A percentile compares a stretch with the other conserved stretches of the same genome.
These are phyloP conservation scores for Drosophila acutilabella DNA, from an alignment of 2,888 invertebrate species.

Conservation along the genomic window DNA sequence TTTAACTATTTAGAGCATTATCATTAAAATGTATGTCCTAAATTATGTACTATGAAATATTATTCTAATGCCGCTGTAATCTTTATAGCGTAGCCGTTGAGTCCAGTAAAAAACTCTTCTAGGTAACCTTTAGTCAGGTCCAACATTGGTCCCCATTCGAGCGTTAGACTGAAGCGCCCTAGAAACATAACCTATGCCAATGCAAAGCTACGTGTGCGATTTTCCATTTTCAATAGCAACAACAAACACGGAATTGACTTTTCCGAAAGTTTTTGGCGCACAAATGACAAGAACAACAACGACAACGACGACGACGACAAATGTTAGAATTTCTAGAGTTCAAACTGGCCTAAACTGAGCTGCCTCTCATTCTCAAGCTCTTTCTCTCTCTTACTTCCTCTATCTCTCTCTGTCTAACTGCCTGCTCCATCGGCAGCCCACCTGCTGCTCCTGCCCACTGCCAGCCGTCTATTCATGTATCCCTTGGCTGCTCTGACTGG, in stretches of 20 bases:
- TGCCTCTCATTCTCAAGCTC: constrained; percentile 8
- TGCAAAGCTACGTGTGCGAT: constrained; percentile 49
- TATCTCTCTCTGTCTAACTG: constrained; percentile 12
- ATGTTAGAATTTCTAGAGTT: constrained; percentile 39
- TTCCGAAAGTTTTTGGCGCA: constrained; percentile 54
- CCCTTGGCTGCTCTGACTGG: constrained; percentile 6
- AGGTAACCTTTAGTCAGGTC: not conserved
- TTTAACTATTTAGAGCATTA: too few relatives aligned
- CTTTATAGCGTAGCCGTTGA: not conserved
- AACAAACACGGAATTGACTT: constrained; percentile 31
- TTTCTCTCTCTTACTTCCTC: constrained; percentile 9
- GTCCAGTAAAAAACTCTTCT: not conserved
- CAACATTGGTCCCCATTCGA: constrained; percentile 6
- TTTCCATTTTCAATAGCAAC: constrained; percentile 36
- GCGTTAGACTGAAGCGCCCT: constrained; percentile 3
- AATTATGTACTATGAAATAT: too few relatives aligned
- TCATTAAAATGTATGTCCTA: too few relatives aligned
- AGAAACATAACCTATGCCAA: constrained; percentile 44
- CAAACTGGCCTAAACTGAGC: constrained; percentile 36
- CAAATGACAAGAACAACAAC: constrained; percentile 47
- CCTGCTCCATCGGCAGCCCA: not conserved
- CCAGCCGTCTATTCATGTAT: not conserved
- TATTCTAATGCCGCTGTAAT: not conserved
- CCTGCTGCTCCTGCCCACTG: not conserved
- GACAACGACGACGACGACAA: constrained; percentile 55